phyloP scores from a whole-genome alignment of 53 echinoderm and acorn worm genomes.

The Mesocentrotus franciscanus region DNA sequence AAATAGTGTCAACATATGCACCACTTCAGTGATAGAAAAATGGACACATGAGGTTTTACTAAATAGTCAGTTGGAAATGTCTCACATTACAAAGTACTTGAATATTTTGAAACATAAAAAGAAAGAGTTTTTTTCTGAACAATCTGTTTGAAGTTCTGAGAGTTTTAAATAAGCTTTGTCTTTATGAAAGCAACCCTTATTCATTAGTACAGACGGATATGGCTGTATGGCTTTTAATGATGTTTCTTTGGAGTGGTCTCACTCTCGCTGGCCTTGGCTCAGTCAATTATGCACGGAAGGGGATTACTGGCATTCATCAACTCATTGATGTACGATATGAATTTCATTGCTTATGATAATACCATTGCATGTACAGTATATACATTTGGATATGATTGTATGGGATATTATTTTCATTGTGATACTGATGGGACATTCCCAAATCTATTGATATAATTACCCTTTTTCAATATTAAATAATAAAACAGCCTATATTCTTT shows the following conservation, averaged over 20 bases:
- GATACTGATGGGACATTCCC: background rate
- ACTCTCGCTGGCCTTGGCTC: slow-evolving; percentile 38
- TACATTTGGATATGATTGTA: background rate
- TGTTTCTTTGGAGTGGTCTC: background rate
- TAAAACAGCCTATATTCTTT: no score
- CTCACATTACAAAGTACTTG: background rate
- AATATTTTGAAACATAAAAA: background rate
- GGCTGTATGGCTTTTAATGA: background rate
- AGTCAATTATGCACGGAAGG: background rate
- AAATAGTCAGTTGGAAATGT: background rate
- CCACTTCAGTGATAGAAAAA: background rate
- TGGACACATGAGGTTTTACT: no score
- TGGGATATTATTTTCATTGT: background rate
- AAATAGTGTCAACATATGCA: background rate
- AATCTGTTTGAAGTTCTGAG: background rate
- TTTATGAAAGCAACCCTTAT: background rate
- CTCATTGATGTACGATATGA: background rate
- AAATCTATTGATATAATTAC: no score
- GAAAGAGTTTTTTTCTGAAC: background rate
- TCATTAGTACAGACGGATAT: slow-evolving; percentile 14
- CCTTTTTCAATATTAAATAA: no score
- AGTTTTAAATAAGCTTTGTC: background rate
- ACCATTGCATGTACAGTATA: background rate
- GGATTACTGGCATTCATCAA: background rate
- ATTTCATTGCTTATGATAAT: background rate